These are phyloP conservation scores for Polylopha cassiicola DNA, from an alignment of 2,888 invertebrate genomes.

Conservation along the genomic window DNA sequence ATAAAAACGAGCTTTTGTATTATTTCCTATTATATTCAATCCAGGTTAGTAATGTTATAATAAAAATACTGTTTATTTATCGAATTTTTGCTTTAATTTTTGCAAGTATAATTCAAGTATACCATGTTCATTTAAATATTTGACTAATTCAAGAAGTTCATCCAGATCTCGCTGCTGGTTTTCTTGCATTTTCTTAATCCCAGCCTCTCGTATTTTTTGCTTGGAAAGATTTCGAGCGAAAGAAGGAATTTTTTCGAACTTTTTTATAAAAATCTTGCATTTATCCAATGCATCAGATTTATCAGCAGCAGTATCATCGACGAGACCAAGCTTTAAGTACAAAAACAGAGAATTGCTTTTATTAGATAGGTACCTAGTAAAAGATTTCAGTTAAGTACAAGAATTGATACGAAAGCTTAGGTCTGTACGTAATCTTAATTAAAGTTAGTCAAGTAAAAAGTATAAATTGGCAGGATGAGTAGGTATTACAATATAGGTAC, in stretches of 20 bases:
- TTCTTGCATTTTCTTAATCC: slow-evolving; percentile 66
- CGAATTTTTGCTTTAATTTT: slow-evolving; percentile 77
- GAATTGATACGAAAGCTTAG: too few species aligned
- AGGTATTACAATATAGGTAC: too few species aligned
- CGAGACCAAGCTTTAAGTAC: slow-evolving; percentile 73
- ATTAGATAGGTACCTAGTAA: too few species aligned
- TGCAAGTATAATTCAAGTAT: slow-evolving; percentile 81
- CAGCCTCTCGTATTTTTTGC: slow-evolving; percentile 55
- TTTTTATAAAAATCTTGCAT: slow-evolving; percentile 78
- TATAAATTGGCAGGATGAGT: too few species aligned
- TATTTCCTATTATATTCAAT: slow-evolving; percentile 77
- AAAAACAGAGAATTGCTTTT: slow-evolving; percentile 4
- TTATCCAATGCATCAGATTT: slow-evolving; percentile 80
- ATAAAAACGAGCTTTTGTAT: slow-evolving; percentile 74
- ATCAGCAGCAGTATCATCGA: slow-evolving; percentile 82
- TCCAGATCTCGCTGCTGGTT: slow-evolving; percentile 78
- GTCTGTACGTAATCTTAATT: too few species aligned
- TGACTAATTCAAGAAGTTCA: slow-evolving; percentile 71
- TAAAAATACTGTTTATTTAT: slow-evolving; percentile 71
- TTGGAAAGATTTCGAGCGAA: slow-evolving; percentile 72
- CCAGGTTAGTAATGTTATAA: slow-evolving; percentile 85
- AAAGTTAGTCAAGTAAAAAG: too few species aligned
- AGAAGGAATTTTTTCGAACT: slow-evolving; percentile 79
- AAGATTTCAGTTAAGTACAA: too few species aligned
- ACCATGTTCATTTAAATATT: slow-evolving; percentile 80